A percentile compares a stretch with the other conserved stretches of the same genome.
These are phyloP conservation scores for Netelia melanura DNA, from an alignment of 2,888 invertebrate species.

Conservation along the genomic window DNA sequence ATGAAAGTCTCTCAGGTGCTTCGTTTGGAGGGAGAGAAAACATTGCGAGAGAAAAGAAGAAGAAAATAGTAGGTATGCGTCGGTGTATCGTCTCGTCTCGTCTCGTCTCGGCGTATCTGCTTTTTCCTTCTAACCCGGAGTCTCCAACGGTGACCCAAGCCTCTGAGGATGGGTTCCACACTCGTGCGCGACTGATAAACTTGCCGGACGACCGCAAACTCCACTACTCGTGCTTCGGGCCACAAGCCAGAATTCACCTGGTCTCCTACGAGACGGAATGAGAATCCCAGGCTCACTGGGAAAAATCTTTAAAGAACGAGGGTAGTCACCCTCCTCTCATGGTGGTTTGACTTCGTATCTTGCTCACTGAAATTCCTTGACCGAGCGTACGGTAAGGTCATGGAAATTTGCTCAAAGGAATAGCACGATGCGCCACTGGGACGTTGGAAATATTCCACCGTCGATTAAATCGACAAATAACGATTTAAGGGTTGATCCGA, in stretches of 20 bases:
- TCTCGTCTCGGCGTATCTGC: slow-evolving; percentile 1
- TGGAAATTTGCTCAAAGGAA: background rate
- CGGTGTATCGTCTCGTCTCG: slow-evolving; percentile 24
- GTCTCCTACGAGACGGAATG: slow-evolving; percentile 22
- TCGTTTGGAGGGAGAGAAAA: slow-evolving; percentile 9
- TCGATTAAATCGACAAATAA: no score
- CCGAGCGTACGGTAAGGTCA: slow-evolving; percentile 21
- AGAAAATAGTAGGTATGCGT: background rate
- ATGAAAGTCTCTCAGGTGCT: slow-evolving; percentile 11
- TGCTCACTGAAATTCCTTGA: slow-evolving; percentile 8
- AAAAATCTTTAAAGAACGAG: slow-evolving; percentile 36
- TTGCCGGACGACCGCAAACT: slow-evolving; percentile 43
- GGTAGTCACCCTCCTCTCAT: background rate
- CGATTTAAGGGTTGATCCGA: no score
- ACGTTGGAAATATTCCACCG: no score
- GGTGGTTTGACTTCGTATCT: slow-evolving; percentile 6
- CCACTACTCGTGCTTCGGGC: slow-evolving; percentile 2
- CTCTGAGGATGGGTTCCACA: slow-evolving; percentile 23
- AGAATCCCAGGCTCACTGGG: slow-evolving; percentile 24
- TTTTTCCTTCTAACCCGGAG: slow-evolving; percentile 26
- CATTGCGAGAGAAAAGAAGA: slow-evolving; percentile 1
- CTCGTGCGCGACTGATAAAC: slow-evolving; percentile 48
- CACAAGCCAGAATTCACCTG: slow-evolving; percentile 44
- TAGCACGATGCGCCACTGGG: background rate
- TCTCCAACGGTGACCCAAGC: slow-evolving; percentile 25